phyloP scores from a whole-genome alignment of 2,113 vertebrate genomes.

The Antigone vipio region DNA sequence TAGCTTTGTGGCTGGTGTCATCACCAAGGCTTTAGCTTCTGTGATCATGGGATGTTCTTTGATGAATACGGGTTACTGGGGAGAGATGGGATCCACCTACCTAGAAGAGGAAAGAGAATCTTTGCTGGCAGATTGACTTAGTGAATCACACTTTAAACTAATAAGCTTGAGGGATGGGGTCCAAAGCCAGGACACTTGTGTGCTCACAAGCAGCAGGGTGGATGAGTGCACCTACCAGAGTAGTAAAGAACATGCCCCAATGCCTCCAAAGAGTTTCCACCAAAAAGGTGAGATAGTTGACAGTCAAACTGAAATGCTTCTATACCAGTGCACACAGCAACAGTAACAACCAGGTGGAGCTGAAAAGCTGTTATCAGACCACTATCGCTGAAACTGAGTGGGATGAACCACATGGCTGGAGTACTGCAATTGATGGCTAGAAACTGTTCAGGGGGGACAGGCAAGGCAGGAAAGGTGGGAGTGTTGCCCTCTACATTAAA shows the following conservation, averaged over 20 bases:
- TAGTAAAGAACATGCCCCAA: not conserved
- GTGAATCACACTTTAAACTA: not conserved
- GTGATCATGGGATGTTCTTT: not conserved
- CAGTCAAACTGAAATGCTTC: not conserved
- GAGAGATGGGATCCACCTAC: not conserved
- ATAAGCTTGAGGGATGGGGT: not conserved
- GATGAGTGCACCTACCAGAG: not conserved
- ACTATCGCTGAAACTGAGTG: not conserved
- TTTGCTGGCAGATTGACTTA: not conserved
- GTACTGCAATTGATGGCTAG: not conserved
- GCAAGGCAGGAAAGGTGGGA: not conserved
- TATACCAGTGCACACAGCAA: rapidly evolving
- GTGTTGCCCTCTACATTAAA: not conserved
- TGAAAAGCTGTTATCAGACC: not conserved
- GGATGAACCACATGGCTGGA: not conserved
- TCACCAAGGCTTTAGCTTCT: not conserved
- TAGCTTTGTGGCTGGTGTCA: not conserved
- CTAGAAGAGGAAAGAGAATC: not conserved
- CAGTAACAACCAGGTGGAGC: not conserved
- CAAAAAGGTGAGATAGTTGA: not conserved
- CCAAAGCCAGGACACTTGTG: not conserved
- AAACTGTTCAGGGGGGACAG: not conserved
- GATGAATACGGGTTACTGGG: not conserved
- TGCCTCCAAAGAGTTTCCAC: not conserved
- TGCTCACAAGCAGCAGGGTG: not conserved